Conservation (phyloP, 1,140 invertebrate genomes). For the Parasteatoda tepidariorum region DNA sequence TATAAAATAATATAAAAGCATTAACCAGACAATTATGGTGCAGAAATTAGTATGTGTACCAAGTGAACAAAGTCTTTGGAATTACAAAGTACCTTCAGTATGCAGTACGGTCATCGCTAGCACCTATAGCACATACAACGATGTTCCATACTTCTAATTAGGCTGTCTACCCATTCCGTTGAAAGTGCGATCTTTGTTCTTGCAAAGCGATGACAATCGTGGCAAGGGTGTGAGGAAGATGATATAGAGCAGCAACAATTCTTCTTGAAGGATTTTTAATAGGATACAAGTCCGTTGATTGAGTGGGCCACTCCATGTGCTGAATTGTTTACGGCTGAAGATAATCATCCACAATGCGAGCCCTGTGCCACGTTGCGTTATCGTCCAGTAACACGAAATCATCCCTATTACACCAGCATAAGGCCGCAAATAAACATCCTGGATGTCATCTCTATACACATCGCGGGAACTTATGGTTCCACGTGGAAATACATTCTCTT, state of each 20-base stretch:
- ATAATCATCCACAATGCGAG: neutral
- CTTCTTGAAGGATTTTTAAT: neutral
- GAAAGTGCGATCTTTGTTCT: neutral
- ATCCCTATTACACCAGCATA: neutral
- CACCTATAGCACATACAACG: neutral
- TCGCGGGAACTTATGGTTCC: neutral
- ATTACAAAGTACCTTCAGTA: conserved; percentile 4
- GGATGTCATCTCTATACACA: neutral
- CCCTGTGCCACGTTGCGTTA: neutral
- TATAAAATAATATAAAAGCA: no score
- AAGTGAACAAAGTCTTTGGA: no score
- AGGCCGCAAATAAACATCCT: neutral
- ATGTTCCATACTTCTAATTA: neutral
- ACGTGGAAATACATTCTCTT: neutral
- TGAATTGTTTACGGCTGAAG: neutral
- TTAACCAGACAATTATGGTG: no score
- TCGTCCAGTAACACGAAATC: neutral
- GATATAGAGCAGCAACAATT: neutral
- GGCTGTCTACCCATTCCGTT: neutral
- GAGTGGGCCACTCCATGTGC: neutral
- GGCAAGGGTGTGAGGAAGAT: neutral
- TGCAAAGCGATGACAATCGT: neutral
- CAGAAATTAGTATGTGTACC: no score
- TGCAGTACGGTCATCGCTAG: neutral
- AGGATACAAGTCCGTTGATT: neutral